phyloP scores from a whole-genome alignment of 2,888 invertebrate genomes.

The Coelopa pilipes region DNA sequence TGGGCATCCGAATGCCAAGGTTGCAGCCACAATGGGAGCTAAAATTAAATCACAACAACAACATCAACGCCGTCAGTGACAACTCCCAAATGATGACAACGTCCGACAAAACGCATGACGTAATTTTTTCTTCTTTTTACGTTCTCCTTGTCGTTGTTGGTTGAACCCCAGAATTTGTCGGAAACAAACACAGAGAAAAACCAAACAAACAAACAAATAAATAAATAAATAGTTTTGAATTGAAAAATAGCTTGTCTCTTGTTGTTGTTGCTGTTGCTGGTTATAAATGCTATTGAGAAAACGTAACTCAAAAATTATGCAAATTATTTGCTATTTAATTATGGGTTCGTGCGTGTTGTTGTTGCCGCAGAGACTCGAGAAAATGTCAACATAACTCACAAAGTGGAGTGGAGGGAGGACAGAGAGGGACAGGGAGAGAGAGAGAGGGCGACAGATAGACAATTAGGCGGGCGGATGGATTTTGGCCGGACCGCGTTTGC shows the following conservation, averaged over 20 bases:
- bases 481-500: too few species aligned
- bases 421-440: not conserved
- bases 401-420: not conserved
- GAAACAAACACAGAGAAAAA: conserved; percentile 2
- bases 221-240: not conserved
- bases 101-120: too few species aligned
- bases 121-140: too few species aligned
- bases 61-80: conserved; percentile 13
- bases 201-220: too few species aligned
- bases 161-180: too few species aligned
- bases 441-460: not conserved
- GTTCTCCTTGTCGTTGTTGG: too few species aligned
- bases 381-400: conserved; percentile 3
- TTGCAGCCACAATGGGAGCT: not conserved
- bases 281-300: too few species aligned
- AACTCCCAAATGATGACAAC: conserved; percentile 22
- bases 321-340: not conserved
- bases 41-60: conserved; percentile 16
- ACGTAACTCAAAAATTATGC: conserved; percentile 2
- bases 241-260: not conserved
- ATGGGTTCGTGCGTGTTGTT: not conserved
- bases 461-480: not conserved
- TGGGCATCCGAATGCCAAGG: conserved; percentile 40
- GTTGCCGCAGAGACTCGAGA: not conserved
- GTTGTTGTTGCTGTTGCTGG: too few species aligned